Evolutionary conservation across 2,888 invertebrate species (phyloP).

Genomic region (Morinoia aosen): DNA sequence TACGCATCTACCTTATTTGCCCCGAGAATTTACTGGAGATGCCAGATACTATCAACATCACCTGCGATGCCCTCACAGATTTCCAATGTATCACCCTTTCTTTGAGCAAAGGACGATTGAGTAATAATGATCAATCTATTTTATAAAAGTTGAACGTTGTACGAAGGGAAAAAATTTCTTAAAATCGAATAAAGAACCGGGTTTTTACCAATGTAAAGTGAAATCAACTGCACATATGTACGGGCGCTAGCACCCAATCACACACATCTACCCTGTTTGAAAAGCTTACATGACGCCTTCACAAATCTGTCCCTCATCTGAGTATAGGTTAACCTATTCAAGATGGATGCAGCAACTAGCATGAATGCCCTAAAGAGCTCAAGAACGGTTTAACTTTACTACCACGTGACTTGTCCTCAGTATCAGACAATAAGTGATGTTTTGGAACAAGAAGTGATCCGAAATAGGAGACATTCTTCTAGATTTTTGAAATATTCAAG

Average conservation of each 20-base stretch:
- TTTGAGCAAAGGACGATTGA: neutral
- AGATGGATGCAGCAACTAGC: neutral
- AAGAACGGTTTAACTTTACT: neutral
- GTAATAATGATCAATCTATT: neutral
- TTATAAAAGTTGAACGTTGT: neutral
- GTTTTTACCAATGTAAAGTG: neutral
- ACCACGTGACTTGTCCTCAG: neutral
- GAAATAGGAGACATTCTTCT: neutral
- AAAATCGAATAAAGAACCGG: neutral
- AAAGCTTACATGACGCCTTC: neutral
- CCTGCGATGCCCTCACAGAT: neutral
- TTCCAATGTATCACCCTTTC: neutral
- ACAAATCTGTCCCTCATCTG: neutral
- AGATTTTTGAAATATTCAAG: neutral
- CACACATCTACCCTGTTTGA: neutral
- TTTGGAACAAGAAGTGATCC: neutral
- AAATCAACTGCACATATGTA: neutral
- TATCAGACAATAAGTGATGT: neutral
- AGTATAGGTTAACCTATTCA: neutral
- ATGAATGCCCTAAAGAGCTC: neutral
- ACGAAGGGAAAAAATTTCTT: neutral
- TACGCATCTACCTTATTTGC: neutral
- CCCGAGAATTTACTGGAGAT: neutral
- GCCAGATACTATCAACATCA: neutral
- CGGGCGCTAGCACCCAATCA: neutral